phyloP scores from a whole-genome alignment of 1,140 invertebrate species.

The Ceratosolen solmsi region DNA sequence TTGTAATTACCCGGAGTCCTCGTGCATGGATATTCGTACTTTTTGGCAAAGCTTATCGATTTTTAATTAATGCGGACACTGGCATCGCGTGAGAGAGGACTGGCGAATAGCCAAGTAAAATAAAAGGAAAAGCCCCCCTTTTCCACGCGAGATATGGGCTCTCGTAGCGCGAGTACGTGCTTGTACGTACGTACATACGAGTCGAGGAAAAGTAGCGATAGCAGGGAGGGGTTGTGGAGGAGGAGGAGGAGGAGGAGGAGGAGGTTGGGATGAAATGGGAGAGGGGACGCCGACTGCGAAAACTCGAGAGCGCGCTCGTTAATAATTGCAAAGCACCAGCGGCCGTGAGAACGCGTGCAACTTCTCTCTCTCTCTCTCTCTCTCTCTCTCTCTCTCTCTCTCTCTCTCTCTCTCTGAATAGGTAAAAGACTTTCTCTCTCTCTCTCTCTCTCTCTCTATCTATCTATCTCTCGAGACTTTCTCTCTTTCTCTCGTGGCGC shows the following conservation, averaged over 20 bases:
- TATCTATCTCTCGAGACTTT: too few relatives aligned
- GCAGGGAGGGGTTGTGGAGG: background rate
- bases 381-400: slow-evolving; percentile 47
- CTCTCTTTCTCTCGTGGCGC: slow-evolving; percentile 32
- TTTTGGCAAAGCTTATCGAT: slow-evolving; percentile 29
- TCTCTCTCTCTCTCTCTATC: too few relatives aligned
- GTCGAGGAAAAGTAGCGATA: background rate
- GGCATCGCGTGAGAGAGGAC: background rate
- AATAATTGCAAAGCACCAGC: slow-evolving; percentile 43
- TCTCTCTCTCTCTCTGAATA: too few relatives aligned
- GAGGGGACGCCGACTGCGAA: background rate
- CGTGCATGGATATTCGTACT: background rate
- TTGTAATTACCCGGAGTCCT: slow-evolving; percentile 2
- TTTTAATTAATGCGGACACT: slow-evolving; percentile 19
- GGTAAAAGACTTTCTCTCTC: slow-evolving; percentile 50
- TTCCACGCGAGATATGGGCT: background rate
- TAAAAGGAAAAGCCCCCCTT: background rate
- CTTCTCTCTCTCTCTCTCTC: slow-evolving; percentile 35
- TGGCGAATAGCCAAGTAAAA: background rate
- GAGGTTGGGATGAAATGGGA: background rate
- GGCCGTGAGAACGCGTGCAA: slow-evolving; percentile 44
- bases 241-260: background rate
- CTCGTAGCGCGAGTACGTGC: background rate
- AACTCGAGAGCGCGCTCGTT: slow-evolving; percentile 29
- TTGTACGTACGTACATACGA: background rate